Evolutionary conservation across 2,113 vertebrate species (phyloP), one percentile per base, ranked within the genome.

Genomic region (Colaptes auratus): DNA sequence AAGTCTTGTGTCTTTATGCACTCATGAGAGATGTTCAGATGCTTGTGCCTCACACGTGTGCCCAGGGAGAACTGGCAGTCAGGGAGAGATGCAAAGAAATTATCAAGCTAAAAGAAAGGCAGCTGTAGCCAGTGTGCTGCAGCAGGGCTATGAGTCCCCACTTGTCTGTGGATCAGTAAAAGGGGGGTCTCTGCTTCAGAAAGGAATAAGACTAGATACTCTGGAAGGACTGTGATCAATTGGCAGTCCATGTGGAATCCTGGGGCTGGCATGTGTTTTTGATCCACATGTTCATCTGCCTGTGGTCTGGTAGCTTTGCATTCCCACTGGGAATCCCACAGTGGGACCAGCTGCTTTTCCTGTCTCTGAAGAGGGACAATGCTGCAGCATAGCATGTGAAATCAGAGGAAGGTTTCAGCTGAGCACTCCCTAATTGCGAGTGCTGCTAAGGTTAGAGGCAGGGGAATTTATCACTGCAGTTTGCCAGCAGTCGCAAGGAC

Each of bases 401-500:
- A 83, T 9, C 73, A 81, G 89, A 33, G 64, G 52, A 77, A 69
- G 88, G 59, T 90, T 88, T 92, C 75, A 72, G 76, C 86, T 36
- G 87, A 92, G 59, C 72, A 28, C 15, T 80, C 59, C 56, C 66
- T 63, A 77, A 94, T 86, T 82, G 79, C 5, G 4, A 39, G 61
- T 1, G 83, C 75, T 50, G 71, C 24, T 91, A 58, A 75, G 90
- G 89, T 81, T 90, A 39, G 35, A 79, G 77, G 42, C 3, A 2
- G 30, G 50, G 66, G 56, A 70, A 85, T 93, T 92, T 30, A 55
- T 75, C 67, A 2, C 76, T 31, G 82, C 86, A 7, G 76, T 31
- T 81, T 55, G 93, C 81, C 79, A 88, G 89, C 65, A 30, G 56
- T 52, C 1, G 46, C 92, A 94, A 96, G 92, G 94, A 83, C 87